Evolutionary conservation across 2,888 invertebrate genomes (phyloP).

Genomic region (Arrhopalites spinosus): DNA sequence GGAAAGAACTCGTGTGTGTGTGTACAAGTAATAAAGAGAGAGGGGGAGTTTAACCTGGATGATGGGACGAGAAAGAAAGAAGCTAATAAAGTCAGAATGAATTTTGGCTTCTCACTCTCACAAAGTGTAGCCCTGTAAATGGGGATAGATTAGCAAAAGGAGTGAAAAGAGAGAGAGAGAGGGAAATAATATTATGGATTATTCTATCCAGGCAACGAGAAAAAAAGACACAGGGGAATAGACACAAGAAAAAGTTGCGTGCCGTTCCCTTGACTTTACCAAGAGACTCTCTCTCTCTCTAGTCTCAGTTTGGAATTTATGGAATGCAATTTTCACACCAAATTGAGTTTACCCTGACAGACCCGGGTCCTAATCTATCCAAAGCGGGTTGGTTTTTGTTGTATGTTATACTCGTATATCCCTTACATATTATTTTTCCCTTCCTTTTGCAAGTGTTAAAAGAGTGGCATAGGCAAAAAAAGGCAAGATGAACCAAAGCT

Average conservation of each 20-base stretch:
- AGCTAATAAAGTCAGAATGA: conserved; percentile 53
- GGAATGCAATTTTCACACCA: conserved; percentile 56
- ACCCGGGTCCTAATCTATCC: conserved; percentile 48
- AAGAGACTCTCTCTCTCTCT: conserved; percentile 38
- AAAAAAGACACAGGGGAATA: not conserved
- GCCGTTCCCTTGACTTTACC: not conserved
- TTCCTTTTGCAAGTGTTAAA: not conserved
- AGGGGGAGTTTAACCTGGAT: not conserved
- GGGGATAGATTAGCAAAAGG: conserved; percentile 10
- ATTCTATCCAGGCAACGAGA: conserved; percentile 17
- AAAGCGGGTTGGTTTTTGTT: not conserved
- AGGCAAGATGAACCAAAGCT: conserved; percentile 23
- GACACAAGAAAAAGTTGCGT: not conserved
- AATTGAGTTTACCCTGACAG: conserved; percentile 55
- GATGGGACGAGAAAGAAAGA: conserved; percentile 13
- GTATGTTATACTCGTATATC: not conserved
- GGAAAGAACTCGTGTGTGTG: not conserved
- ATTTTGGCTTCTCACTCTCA: conserved; percentile 45
- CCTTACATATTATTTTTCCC: not conserved
- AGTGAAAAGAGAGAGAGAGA: conserved; percentile 3
- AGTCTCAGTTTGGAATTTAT: conserved; percentile 52
- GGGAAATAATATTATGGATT: conserved; percentile 35
- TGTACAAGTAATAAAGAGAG: not conserved
- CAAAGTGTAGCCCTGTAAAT: conserved; percentile 44
- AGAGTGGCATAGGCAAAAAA: not conserved